phyloP scores from a whole-genome alignment of 2,888 invertebrate species.

The Coelogynopora nodosa region DNA sequence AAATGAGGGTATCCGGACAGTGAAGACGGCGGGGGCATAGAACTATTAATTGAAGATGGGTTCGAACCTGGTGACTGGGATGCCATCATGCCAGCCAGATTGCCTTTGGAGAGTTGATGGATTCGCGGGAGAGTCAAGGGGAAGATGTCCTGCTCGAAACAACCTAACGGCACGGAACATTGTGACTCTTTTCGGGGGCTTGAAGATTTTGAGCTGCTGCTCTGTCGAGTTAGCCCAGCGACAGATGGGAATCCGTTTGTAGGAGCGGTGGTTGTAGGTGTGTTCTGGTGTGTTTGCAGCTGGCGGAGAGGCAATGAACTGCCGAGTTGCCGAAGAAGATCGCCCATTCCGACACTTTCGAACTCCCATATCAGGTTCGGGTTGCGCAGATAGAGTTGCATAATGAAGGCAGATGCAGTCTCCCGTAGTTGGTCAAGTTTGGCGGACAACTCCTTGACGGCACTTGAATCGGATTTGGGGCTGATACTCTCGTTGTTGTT shows the following conservation, averaged over 20 bases:
- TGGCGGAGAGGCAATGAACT: not conserved
- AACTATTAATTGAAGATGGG: not conserved
- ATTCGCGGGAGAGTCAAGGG: not conserved
- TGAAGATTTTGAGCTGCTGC: not conserved
- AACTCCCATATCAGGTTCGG: not conserved
- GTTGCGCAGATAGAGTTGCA: conserved; percentile 12
- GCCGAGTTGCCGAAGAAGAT: not conserved
- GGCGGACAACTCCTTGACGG: not conserved
- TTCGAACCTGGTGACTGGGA: not conserved
- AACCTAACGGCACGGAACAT: not conserved
- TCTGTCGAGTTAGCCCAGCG: not conserved
- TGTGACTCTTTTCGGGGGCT: not conserved
- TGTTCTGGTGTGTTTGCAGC: not conserved
- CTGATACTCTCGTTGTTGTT: not conserved
- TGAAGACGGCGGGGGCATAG: not conserved
- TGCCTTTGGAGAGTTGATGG: not conserved
- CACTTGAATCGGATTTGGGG: not conserved
- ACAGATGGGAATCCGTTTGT: not conserved
- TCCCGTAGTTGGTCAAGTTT: not conserved
- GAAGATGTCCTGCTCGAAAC: not conserved
- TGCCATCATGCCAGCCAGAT: not conserved
- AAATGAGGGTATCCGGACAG: not conserved
- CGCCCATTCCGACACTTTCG: conserved; percentile 7
- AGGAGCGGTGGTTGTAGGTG: not conserved
- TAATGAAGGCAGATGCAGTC: not conserved